Percentiles rank a stretch among this genome's conserved stretches.
These are phyloP conservation scores for Bostrychus sinensis DNA, from an alignment of 2,113 vertebrate species.

Conservation along the genomic window DNA sequence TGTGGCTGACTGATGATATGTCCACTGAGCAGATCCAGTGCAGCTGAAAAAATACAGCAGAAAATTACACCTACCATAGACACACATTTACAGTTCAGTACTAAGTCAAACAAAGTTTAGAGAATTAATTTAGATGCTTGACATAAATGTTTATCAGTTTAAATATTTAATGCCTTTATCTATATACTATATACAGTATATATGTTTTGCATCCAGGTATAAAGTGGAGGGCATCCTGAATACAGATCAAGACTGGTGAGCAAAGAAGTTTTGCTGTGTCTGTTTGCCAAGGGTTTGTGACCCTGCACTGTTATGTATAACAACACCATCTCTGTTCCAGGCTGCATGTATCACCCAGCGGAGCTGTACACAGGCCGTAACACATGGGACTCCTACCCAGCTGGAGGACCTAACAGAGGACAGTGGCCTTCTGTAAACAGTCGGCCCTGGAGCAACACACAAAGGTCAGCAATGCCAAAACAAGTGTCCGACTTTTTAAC, in stretches of 20 bases:
- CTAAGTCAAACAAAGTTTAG: no score
- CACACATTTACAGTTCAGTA: not conserved
- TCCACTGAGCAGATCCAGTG: constrained; percentile 41
- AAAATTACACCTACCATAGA: constrained; percentile 11
- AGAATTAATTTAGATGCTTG: no score
- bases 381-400: constrained; percentile 86
- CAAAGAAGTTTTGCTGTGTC: not conserved
- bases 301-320: not conserved
- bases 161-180: no score
- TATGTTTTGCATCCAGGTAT: constrained; percentile 51
- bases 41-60: constrained; percentile 25
- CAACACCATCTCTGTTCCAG: constrained; percentile 61
- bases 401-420: constrained; percentile 84
- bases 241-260: constrained; percentile 72
- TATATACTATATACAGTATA: not conserved
- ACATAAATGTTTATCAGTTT: no score
- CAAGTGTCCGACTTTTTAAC: not conserved
- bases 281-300: not conserved
- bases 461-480: constrained; percentile 76
- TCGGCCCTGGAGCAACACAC: constrained; percentile 83
- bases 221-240: constrained; percentile 63
- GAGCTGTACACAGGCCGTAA: constrained; percentile 88
- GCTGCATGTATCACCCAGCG: constrained; percentile 92
- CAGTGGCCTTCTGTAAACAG: constrained; percentile 82
- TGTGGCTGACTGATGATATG: constrained; percentile 59